Conservation (phyloP, 2,797 vertebrate genomes). For the Pagetopsis macropterus region DNA sequence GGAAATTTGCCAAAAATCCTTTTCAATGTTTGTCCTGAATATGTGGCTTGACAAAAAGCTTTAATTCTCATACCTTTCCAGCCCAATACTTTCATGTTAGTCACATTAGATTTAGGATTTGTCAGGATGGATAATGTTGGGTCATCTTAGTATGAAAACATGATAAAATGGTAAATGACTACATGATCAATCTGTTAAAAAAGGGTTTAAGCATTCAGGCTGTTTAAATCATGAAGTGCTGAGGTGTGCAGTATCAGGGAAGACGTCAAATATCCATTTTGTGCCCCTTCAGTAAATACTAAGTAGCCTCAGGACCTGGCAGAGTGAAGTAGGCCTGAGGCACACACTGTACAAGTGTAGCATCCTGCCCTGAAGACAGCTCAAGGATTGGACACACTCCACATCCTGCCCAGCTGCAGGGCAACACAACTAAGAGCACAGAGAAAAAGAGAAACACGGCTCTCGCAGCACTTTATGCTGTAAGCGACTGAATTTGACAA, state of each 20-base stretch:
- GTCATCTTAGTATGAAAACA: background rate
- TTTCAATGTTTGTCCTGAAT: background rate
- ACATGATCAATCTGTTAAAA: background rate
- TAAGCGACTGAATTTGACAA: background rate
- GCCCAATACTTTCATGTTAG: background rate
- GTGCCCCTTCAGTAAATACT: slow-evolving; percentile 27
- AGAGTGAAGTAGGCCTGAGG: slow-evolving; percentile 59
- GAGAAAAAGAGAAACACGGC: slow-evolving; percentile 14
- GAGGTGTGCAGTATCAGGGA: background rate
- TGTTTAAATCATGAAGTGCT: background rate
- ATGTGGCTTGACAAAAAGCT: background rate
- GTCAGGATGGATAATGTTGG: background rate
- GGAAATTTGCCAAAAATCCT: background rate
- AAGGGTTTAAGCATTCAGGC: background rate
- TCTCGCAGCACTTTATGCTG: slow-evolving; percentile 12
- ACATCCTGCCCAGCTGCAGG: slow-evolving; percentile 72
- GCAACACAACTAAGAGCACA: slow-evolving; percentile 53
- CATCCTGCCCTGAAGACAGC: slow-evolving; percentile 70
- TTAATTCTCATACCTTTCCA: background rate
- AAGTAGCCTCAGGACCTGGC: slow-evolving; percentile 26
- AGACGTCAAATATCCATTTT: slow-evolving; percentile 3
- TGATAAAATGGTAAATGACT: background rate
- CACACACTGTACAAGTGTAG: slow-evolving; percentile 66
- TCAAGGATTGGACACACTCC: slow-evolving; percentile 57
- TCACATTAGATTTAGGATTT: background rate